Base-by-base conservation (phyloP, 2,113 vertebrate species). In the Chionomys nivalis region DNA sequence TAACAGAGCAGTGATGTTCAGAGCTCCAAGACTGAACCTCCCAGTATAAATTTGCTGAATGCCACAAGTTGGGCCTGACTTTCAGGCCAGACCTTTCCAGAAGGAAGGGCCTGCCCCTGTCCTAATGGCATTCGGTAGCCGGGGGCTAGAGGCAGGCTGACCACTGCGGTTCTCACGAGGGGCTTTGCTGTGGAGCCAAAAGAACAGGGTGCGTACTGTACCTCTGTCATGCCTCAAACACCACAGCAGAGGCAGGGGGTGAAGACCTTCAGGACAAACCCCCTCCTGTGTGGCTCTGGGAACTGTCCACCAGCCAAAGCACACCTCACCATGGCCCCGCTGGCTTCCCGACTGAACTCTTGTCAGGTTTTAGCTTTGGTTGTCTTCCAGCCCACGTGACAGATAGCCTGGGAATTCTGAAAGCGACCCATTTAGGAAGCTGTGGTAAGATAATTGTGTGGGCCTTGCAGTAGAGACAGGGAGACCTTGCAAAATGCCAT, bases 31-130 rank as follows among this genome's bases (percentile, higher is more conserved):
- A 73, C 47, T 77, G 63, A n/a, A 76, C 55, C 88, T 96, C 77
- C 81, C n/a, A 77, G 33, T 89, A 93, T 42, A 83, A 90, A 93
- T 91, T 31, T 36, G 47, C 58, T 63, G 31, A 87, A 96, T 90
- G 79, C 58, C 65, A 94, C 39, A 52, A 78, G 47, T 55, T 91
- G 82, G 49, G 77, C 49, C 87, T 88, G 39, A 33, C 76, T 47
- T 88, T 91, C 10, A n/a, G 39, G 31, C 47, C 63, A 5, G 26
- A n/a, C 83, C 26, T 86, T 85, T 72, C 76, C 55, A 5, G 72
- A 26, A 86, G 23, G 49, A 42, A 12, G 72, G 52, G 6, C 17
- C 65, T 23, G 17, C 73, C 10, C 7, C 36, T 78, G 79, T 44
- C 49, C 52, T 24, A 10, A 33, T 19, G 66, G 33, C 1, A 0